Conservation (phyloP, 2,888 invertebrate species). For the Protodeltote pygarga region DNA sequence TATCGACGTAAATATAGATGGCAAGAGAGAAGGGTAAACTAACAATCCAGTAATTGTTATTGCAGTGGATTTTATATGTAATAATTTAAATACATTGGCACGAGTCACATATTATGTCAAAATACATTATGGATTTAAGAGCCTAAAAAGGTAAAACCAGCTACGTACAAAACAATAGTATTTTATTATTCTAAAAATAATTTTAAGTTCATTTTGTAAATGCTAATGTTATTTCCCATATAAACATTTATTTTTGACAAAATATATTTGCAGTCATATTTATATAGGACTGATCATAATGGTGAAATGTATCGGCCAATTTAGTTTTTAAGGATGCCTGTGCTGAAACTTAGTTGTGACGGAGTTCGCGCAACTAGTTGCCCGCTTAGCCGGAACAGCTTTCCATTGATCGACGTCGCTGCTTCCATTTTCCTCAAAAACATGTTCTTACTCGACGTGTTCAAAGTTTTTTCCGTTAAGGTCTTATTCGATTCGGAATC, state of each 20-base stretch:
- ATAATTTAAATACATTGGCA: conserved; percentile 2
- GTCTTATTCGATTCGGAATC: conserved; percentile 77
- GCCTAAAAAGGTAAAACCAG: conserved; percentile 4
- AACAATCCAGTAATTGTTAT: no score
- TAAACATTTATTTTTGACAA: background rate
- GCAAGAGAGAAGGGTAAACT: no score
- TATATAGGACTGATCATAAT: background rate
- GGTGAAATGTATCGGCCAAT: background rate
- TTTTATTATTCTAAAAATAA: conserved; percentile 17
- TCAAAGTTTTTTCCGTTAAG: conserved; percentile 73
- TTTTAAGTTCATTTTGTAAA: conserved; percentile 14
- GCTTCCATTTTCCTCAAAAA: conserved; percentile 82
- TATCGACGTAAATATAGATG: no score
- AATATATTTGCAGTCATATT: conserved; percentile 4
- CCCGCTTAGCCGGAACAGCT: conserved; percentile 72
- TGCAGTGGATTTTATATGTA: background rate
- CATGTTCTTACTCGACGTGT: conserved; percentile 72
- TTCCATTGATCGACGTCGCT: conserved; percentile 74
- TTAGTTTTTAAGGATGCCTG: conserved; percentile 50
- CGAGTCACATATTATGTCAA: conserved; percentile 1
- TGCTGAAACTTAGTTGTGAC: conserved; percentile 68
- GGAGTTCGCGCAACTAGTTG: conserved; percentile 67
- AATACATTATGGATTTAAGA: background rate
- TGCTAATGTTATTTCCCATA: background rate
- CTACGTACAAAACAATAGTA: conserved; percentile 2